Percentiles rank a stretch among this genome's conserved stretches.
Evolutionary conservation across 2,797 vertebrate species (phyloP).

Genomic region (Ambastaia sidthimunki): DNA sequence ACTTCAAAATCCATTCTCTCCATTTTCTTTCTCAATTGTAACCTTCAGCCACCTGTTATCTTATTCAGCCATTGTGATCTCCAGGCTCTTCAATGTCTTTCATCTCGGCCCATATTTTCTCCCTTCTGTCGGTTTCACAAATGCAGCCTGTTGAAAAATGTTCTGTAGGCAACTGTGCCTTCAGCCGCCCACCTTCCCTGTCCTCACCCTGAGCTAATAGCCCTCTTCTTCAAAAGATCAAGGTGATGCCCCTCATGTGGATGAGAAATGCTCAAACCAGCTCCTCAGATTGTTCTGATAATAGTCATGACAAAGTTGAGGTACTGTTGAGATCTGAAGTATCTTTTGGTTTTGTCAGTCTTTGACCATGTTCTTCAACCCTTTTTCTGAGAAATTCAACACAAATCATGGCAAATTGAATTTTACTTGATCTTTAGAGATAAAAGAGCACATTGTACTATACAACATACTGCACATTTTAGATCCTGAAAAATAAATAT

Average conservation of each 20-base stretch:
- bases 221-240: conserved; percentile 16
- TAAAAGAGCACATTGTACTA: not conserved
- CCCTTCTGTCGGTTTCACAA: not conserved
- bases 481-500: not conserved
- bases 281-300: not conserved
- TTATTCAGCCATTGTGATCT: not conserved
- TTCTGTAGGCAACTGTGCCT: not conserved
- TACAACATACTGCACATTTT: not conserved
- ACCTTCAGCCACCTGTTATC: not conserved
- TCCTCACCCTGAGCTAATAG: conserved; percentile 8
- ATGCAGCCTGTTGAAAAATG: conserved; percentile 7
- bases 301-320: not conserved
- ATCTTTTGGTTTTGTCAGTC: not conserved
- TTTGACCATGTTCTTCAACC: not conserved
- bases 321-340: conserved; percentile 4
- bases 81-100: conserved; percentile 7
- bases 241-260: conserved; percentile 14
- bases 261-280: not conserved
- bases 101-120: conserved; percentile 5
- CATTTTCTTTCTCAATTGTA: not conserved
- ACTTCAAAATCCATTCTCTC: not conserved
- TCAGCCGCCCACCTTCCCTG: not conserved
- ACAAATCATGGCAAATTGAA: not conserved
- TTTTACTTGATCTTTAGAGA: not conserved
- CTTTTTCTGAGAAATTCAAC: not conserved